Conservation (phyloP, 2,797 vertebrate genomes). For the Typhlichthys eigenmanni region DNA sequence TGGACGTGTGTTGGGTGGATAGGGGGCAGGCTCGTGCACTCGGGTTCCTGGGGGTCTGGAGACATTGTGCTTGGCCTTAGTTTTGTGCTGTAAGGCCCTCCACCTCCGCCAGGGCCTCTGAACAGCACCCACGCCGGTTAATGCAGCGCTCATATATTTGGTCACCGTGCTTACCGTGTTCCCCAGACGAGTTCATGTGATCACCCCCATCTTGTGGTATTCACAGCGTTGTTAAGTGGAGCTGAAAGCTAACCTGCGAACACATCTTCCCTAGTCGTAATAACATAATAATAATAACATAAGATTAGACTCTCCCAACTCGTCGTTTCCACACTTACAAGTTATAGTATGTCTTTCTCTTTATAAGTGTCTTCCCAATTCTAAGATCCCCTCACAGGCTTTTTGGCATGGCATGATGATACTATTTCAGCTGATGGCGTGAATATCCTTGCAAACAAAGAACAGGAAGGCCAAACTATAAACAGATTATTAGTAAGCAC, state of each 20-base stretch:
- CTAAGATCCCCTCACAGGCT: not conserved
- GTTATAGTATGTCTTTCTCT: not conserved
- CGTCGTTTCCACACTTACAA: no score
- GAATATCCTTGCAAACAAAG: constrained; percentile 52
- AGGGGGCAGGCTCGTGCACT: constrained; percentile 41
- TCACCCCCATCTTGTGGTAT: no score
- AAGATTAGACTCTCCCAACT: no score
- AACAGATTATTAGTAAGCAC: constrained; percentile 58
- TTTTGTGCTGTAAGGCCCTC: constrained; percentile 32
- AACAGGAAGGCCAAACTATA: constrained; percentile 54
- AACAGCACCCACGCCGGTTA: constrained; percentile 1
- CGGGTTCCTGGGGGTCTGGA: constrained; percentile 34
- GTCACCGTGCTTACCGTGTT: no score
- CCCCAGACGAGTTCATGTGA: no score
- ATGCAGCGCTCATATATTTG: no score
- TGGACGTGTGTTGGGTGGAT: constrained; percentile 41
- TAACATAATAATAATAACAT: no score
- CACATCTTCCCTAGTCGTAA: no score
- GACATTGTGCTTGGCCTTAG: constrained; percentile 48
- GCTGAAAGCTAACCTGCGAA: no score
- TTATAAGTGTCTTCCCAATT: not conserved
- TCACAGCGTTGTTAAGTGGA: no score
- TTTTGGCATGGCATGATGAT: constrained; percentile 41
- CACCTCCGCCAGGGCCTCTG: constrained; percentile 11
- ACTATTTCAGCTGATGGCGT: constrained; percentile 60